These are phyloP conservation scores for Chelon labrosus DNA, from an alignment of 2,797 vertebrate species.

Conservation along the genomic window DNA sequence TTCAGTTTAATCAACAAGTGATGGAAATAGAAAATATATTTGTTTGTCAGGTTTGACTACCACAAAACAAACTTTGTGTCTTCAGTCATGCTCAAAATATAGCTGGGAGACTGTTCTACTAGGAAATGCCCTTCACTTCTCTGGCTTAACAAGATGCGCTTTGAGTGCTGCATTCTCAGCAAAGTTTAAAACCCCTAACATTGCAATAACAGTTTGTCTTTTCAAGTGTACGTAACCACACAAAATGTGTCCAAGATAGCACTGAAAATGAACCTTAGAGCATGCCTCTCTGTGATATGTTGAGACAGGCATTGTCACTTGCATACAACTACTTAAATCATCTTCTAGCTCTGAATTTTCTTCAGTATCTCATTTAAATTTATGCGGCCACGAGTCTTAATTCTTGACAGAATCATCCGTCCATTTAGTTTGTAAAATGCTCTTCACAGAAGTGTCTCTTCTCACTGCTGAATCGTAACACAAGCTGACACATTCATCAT, in stretches of 20 bases:
- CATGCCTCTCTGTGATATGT: too few species aligned
- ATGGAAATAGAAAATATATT: slow-evolving; percentile 15
- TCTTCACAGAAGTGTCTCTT: slow-evolving; percentile 43
- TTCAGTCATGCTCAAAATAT: slow-evolving; percentile 28
- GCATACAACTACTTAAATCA: slow-evolving; percentile 29
- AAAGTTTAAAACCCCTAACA: slow-evolving; percentile 6
- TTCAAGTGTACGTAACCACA: neutral
- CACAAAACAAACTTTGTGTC: slow-evolving; percentile 24
- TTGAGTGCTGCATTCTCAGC: neutral
- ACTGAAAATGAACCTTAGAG: too few species aligned
- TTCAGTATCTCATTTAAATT: slow-evolving; percentile 33
- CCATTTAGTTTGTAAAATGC: slow-evolving; percentile 40
- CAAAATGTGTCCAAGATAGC: neutral
- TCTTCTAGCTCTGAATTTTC: slow-evolving; percentile 10
- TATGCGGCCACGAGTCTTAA: slow-evolving; percentile 20
- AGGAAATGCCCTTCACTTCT: slow-evolving; percentile 35
- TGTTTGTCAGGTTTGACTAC: slow-evolving; percentile 9
- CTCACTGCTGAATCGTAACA: slow-evolving; percentile 23
- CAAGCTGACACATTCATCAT: slow-evolving; percentile 54
- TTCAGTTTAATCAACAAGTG: slow-evolving; percentile 17
- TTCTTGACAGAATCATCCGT: slow-evolving; percentile 28
- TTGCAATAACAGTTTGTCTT: slow-evolving; percentile 5
- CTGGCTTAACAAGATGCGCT: slow-evolving; percentile 13
- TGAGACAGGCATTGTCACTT: neutral
- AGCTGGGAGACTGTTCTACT: neutral